Conservation (phyloP, 2,113 vertebrate genomes). For the Nesospiza acunhae region DNA sequence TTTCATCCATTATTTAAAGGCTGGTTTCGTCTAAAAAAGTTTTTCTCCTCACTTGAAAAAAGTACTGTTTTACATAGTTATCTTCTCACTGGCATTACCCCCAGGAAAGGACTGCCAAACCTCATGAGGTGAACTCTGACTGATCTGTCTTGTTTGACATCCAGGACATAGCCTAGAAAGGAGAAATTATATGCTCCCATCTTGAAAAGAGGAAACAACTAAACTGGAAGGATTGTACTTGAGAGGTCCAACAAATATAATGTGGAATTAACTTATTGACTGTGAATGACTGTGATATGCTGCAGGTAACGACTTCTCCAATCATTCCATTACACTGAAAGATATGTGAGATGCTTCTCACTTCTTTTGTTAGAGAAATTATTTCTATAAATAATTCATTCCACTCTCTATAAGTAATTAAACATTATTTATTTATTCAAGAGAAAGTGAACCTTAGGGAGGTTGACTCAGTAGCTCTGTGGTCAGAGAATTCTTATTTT, state of each 20-base stretch:
- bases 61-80: neutral
- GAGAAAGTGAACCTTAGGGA: neutral
- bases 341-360: neutral
- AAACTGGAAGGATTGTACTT: neutral
- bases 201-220: neutral
- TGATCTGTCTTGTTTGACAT: neutral
- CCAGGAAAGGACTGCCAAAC: neutral
- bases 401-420: neutral
- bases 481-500: neutral
- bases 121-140: neutral
- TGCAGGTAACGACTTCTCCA: neutral
- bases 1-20: neutral
- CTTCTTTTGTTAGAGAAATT: neutral
- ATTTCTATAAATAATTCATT: conserved; percentile 10
- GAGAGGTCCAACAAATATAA: neutral
- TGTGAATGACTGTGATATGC: neutral
- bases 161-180: neutral
- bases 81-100: neutral
- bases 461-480: neutral
- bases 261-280: neutral
- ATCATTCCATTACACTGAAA: neutral
- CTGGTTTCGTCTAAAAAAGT: neutral
- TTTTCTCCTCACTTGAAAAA: neutral
- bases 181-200: neutral
- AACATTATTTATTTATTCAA: conserved; percentile 21